A percentile compares a stretch with the other conserved stretches of the same genome.
phyloP scores from a whole-genome alignment of 2,888 invertebrate species.

The Eudasyphora cyanicolor region DNA sequence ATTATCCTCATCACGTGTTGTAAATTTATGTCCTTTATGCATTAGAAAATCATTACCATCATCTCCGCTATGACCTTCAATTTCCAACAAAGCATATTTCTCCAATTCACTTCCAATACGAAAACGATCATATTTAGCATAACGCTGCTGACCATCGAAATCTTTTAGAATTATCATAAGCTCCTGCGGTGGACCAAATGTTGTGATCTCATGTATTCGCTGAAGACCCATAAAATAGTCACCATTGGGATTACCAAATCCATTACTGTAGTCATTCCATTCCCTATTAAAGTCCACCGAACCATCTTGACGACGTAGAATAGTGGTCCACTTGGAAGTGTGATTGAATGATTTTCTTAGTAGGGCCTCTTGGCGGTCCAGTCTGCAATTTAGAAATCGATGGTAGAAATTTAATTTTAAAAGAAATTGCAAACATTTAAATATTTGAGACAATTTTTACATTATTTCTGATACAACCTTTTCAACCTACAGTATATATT shows the following conservation, averaged over 20 bases:
- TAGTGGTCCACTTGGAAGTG: not conserved
- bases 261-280: not conserved
- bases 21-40: constrained; percentile 31
- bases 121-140: constrained; percentile 4
- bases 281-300: not conserved
- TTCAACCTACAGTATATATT: too few relatives aligned
- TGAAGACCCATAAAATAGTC: not conserved
- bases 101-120: not conserved
- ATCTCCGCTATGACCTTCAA: not conserved
- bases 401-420: too few relatives aligned
- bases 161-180: not conserved
- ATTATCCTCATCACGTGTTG: constrained; percentile 47
- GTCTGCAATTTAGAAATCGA: not conserved
- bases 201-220: not conserved
- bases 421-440: too few relatives aligned
- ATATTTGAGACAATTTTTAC: too few relatives aligned
- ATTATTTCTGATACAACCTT: too few relatives aligned
- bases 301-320: not conserved
- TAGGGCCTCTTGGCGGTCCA: not conserved
- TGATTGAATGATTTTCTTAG: not conserved
- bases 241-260: constrained; percentile 10
- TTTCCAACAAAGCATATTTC: not conserved
- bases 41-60: constrained; percentile 6
- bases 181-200: not conserved
- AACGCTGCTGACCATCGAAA: not conserved